phyloP scores from a whole-genome alignment of 2,797 vertebrate genomes.

The Mus spretus region DNA sequence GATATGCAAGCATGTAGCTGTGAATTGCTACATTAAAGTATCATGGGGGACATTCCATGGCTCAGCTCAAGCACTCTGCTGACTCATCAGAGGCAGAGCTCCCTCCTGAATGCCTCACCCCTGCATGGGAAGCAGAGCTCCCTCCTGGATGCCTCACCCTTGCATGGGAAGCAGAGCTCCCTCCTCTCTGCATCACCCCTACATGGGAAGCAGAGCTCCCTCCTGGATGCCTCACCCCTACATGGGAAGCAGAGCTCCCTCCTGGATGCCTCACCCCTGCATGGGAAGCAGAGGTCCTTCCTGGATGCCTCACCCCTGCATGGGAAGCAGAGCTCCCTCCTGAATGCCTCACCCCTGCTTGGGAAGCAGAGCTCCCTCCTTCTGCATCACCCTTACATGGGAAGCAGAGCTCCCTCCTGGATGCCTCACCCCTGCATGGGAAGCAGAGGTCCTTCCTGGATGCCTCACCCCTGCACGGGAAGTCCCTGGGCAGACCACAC shows the following conservation, averaged over 20 bases:
- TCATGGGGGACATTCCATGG: neutral
- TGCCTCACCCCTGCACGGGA: neutral
- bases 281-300: neutral
- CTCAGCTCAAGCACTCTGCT: neutral
- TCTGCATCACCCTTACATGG: neutral
- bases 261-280: neutral
- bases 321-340: neutral
- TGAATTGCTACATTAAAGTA: neutral
- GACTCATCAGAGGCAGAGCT: neutral
- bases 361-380: neutral
- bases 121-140: neutral
- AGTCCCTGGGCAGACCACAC: neutral
- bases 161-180: neutral
- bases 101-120: neutral
- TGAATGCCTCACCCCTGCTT: too few species aligned
- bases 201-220: neutral
- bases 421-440: neutral
- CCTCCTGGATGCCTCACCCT: too few species aligned
- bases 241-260: neutral
- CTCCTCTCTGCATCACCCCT: too few species aligned
- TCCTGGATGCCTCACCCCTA: neutral
- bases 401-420: neutral
- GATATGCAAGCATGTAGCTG: neutral
- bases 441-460: neutral
- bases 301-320: too few species aligned